Percentiles rank a stretch among this genome's conserved stretches.
Conservation (phyloP, 2,888 invertebrate genomes). For the Cactoblastis cactorum region DNA sequence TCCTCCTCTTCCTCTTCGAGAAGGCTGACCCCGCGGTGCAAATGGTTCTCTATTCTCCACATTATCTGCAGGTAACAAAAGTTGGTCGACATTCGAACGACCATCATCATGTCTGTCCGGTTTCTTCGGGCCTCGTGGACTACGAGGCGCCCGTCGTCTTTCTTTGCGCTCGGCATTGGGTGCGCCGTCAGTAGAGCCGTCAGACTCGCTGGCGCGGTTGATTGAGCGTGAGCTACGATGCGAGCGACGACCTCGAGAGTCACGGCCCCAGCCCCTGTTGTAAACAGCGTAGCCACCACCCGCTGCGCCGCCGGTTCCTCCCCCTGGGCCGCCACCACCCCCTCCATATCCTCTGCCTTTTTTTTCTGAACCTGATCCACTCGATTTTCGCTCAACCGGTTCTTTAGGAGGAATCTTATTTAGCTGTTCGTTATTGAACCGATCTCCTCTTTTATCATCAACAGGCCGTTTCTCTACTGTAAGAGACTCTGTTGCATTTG, state of each 20-base stretch:
- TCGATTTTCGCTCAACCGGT: constrained; percentile 67
- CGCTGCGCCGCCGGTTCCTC: constrained; percentile 64
- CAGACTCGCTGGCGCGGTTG: constrained; percentile 83
- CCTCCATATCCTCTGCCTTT: constrained; percentile 73
- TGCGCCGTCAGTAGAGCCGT: constrained; percentile 86
- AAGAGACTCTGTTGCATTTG: constrained; percentile 45
- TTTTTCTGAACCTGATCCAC: constrained; percentile 71
- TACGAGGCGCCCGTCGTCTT: constrained; percentile 74
- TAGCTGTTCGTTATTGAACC: constrained; percentile 55
- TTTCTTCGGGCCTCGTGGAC: constrained; percentile 80
- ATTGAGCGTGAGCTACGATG: constrained; percentile 69
- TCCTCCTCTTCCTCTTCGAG: constrained; percentile 88
- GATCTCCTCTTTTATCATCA: constrained; percentile 61
- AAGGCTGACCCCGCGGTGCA: constrained; percentile 93
- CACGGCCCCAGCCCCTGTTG: constrained; percentile 71
- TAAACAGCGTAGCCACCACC: constrained; percentile 66
- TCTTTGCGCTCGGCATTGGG: constrained; percentile 75
- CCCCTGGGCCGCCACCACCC: constrained; percentile 57
- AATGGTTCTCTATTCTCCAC: constrained; percentile 84
- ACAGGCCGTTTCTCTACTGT: constrained; percentile 44
- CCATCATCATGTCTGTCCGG: constrained; percentile 79
- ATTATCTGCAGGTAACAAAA: constrained; percentile 37
- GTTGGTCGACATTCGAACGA: constrained; percentile 41
- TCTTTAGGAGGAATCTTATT: constrained; percentile 72
- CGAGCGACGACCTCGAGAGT: constrained; percentile 72